Conservation (phyloP, 2,113 vertebrate species). For the Bubo scandiacus region DNA sequence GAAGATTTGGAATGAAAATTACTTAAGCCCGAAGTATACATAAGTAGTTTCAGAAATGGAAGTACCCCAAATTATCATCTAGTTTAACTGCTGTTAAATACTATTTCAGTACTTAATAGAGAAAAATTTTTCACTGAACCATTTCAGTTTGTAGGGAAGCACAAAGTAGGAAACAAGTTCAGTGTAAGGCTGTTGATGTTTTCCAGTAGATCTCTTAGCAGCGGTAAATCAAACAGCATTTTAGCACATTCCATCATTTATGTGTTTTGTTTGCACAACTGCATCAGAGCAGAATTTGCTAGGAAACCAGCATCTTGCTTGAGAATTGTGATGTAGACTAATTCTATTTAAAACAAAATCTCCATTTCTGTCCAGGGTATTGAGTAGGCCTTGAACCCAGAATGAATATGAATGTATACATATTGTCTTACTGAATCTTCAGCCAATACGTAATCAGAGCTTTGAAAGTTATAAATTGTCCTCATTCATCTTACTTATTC, state of each 20-base stretch:
- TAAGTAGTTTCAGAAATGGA: not conserved
- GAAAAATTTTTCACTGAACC: not conserved
- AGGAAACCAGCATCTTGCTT: not conserved
- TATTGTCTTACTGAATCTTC: not conserved
- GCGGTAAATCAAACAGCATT: not conserved
- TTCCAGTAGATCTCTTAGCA: not conserved
- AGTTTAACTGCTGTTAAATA: not conserved
- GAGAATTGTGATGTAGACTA: not conserved
- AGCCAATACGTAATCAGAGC: not conserved
- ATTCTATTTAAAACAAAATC: not conserved
- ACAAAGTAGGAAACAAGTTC: not conserved
- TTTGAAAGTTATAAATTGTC: not conserved
- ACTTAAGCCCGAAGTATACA: not conserved
- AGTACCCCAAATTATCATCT: not conserved
- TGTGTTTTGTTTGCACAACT: not conserved
- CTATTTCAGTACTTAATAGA: not conserved
- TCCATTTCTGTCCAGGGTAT: not conserved
- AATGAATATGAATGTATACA: not conserved
- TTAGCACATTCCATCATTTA: not conserved
- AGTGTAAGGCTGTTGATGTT: not conserved
- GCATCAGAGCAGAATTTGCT: not conserved
- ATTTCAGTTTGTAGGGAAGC: not conserved
- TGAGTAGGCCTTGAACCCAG: not conserved
- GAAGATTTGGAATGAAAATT: not conserved
- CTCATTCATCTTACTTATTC: not conserved